Evolutionary conservation across 2,797 vertebrate species (phyloP).

Genomic region (Harpagifer antarcticus): DNA sequence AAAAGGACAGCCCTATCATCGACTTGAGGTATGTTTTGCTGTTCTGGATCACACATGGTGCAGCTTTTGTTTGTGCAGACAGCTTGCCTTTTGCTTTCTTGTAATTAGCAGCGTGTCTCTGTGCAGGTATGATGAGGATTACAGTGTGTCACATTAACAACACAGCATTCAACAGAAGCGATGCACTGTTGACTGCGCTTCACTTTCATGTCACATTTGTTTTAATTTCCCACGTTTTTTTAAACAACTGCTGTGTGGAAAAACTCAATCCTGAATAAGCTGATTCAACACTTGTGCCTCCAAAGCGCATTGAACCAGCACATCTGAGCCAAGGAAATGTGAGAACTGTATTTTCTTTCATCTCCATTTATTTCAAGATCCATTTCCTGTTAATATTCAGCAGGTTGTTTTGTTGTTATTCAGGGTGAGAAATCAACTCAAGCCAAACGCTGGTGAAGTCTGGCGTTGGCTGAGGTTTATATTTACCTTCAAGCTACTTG

Average conservation of each 20-base stretch:
- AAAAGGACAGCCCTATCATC: not conserved
- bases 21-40: not conserved
- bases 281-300: slow-evolving; percentile 23
- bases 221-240: slow-evolving; percentile 4
- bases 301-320: slow-evolving; percentile 1
- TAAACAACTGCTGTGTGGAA: not conserved
- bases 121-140: slow-evolving; percentile 20
- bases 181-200: not conserved
- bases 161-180: not conserved
- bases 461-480: slow-evolving; percentile 18
- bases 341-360: not conserved
- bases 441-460: slow-evolving; percentile 17
- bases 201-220: slow-evolving; percentile 18
- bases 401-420: slow-evolving; percentile 29
- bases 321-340: not conserved
- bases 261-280: not conserved
- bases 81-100: not conserved
- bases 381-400: slow-evolving; percentile 10
- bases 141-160: slow-evolving; percentile 16
- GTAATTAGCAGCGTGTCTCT: slow-evolving; percentile 36
- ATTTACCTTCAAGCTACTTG: slow-evolving; percentile 39
- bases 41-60: not conserved
- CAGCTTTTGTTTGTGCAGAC: not conserved
- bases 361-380: not conserved
- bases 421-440: slow-evolving; percentile 26